phyloP scores from a whole-genome alignment of 2,888 invertebrate species.

The Merodon equestris region DNA sequence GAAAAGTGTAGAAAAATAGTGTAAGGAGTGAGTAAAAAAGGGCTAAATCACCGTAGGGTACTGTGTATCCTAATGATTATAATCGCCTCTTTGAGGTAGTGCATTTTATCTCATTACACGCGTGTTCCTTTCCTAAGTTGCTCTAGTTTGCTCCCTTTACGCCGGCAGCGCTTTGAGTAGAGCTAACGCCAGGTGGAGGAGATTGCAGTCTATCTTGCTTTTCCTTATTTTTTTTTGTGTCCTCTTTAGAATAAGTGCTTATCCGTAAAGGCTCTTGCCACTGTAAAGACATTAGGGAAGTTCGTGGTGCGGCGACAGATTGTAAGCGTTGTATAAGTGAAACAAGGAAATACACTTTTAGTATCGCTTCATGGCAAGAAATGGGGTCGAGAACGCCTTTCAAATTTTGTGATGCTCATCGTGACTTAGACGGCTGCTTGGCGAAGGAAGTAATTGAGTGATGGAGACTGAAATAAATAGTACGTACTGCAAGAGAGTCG shows the following conservation, averaged over 20 bases:
- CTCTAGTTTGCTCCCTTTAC: too few relatives aligned
- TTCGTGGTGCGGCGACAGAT: neutral
- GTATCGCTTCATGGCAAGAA: slow-evolving; percentile 3
- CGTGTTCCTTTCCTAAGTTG: neutral
- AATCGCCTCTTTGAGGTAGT: slow-evolving; percentile 38
- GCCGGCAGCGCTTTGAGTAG: too few relatives aligned
- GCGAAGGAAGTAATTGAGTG: neutral
- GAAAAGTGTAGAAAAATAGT: too few relatives aligned
- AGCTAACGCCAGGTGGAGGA: too few relatives aligned
- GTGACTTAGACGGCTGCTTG: slow-evolving; percentile 3
- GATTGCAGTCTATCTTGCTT: too few relatives aligned
- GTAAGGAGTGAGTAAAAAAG: slow-evolving; percentile 12
- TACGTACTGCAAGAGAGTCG: too few relatives aligned
- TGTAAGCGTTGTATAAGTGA: slow-evolving; percentile 20
- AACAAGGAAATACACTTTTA: slow-evolving; percentile 27
- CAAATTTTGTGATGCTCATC: slow-evolving; percentile 28
- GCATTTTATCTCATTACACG: slow-evolving; percentile 27
- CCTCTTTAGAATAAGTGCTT: slow-evolving; percentile 1
- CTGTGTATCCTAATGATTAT: slow-evolving; percentile 32
- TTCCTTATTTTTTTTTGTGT: too few relatives aligned
- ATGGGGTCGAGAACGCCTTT: slow-evolving; percentile 26
- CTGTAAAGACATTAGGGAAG: slow-evolving; percentile 27
- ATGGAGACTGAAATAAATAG: neutral
- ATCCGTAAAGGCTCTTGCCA: slow-evolving; percentile 1
- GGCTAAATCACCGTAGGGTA: slow-evolving; percentile 34